Evolutionary conservation across 2,113 vertebrate genomes (phyloP).

Genomic region (Anseranas semipalmata): DNA sequence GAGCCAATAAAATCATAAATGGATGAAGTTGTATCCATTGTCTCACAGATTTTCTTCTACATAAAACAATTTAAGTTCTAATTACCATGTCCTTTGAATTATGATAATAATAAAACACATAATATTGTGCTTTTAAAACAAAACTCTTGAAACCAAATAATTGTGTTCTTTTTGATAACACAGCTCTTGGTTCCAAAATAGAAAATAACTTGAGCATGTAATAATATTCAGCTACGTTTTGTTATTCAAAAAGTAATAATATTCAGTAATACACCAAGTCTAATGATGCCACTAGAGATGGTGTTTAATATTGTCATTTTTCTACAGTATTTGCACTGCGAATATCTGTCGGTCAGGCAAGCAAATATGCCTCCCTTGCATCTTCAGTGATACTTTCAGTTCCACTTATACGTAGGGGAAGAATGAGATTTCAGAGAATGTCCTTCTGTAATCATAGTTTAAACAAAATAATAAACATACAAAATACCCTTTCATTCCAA

Average conservation of each 20-base stretch:
- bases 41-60: background rate
- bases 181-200: background rate
- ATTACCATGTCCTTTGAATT: background rate
- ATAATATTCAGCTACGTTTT: background rate
- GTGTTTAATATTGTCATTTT: background rate
- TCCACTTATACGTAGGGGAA: background rate
- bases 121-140: background rate
- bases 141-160: background rate
- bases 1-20: background rate
- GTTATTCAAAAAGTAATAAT: background rate
- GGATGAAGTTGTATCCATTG: background rate
- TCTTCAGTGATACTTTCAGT: background rate
- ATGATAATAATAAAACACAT: background rate
- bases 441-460: background rate
- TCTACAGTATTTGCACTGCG: background rate
- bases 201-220: background rate
- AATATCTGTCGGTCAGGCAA: background rate
- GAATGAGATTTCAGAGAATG: background rate
- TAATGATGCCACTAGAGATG: background rate
- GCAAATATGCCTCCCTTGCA: background rate
- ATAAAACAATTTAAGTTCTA: background rate
- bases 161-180: background rate
- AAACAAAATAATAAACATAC: background rate
- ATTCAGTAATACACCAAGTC: background rate
- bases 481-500: background rate